These are phyloP conservation scores for Pelmatolapia mariae DNA, from an alignment of 2,113 vertebrate genomes.

Conservation along the genomic window DNA sequence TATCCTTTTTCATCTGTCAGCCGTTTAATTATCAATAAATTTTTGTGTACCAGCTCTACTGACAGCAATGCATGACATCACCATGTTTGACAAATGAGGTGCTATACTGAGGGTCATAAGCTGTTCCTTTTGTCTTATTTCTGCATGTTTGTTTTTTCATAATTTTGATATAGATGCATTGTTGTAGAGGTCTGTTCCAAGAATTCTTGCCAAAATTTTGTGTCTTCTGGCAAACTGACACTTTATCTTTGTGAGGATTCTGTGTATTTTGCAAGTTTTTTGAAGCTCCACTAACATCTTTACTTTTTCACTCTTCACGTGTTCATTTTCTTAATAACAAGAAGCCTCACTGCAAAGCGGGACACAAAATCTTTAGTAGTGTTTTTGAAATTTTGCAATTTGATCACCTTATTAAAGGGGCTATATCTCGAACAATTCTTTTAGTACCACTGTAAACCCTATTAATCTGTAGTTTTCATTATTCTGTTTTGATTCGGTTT, in stretches of 20 bases:
- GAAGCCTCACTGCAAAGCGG: neutral
- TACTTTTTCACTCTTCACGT: neutral
- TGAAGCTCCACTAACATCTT: neutral
- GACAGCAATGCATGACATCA: neutral
- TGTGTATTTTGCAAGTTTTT: neutral
- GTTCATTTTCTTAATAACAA: neutral
- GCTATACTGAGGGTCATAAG: neutral
- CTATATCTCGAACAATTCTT: accelerated
- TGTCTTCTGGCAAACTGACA: accelerated
- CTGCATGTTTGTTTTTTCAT: neutral
- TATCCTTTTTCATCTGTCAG: neutral
- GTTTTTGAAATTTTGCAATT: neutral
- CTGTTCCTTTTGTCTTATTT: neutral
- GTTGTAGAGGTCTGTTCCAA: neutral
- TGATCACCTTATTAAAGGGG: neutral
- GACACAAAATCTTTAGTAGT: neutral
- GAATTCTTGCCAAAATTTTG: neutral
- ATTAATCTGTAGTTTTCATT: neutral
- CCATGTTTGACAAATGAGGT: neutral
- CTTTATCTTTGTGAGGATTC: neutral
- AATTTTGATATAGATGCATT: neutral
- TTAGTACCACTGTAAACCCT: neutral
- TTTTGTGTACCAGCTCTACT: neutral
- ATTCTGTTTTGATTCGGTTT: neutral
- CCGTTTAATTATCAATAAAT: neutral